phyloP scores from a whole-genome alignment of 1,140 invertebrate genomes.

The Eumeta japonica region DNA sequence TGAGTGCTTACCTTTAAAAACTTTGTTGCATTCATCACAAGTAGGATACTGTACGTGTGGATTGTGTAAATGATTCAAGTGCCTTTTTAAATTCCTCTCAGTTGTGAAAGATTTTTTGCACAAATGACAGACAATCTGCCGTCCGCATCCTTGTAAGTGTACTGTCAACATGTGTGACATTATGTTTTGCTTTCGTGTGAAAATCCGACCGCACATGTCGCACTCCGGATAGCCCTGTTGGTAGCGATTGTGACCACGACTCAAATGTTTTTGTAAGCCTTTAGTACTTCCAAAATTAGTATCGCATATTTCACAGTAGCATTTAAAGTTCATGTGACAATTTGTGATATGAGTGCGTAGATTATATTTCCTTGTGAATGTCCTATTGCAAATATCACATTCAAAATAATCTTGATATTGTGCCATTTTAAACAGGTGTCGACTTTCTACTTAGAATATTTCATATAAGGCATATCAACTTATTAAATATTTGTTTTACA shows the following conservation, averaged over 20 bases:
- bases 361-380: slow-evolving; percentile 39
- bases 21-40: slow-evolving; percentile 28
- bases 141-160: slow-evolving; percentile 22
- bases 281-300: slow-evolving; percentile 25
- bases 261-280: slow-evolving; percentile 25
- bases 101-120: slow-evolving; percentile 33
- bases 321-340: slow-evolving; percentile 26
- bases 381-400: slow-evolving; percentile 33
- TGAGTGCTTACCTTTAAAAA: slow-evolving; percentile 25
- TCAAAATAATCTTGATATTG: too few relatives aligned
- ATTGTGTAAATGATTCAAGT: slow-evolving; percentile 28
- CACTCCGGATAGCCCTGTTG: slow-evolving; percentile 32
- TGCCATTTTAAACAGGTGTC: too few relatives aligned
- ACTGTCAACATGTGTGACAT: slow-evolving; percentile 36
- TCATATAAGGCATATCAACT: too few relatives aligned
- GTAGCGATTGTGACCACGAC: slow-evolving; percentile 28
- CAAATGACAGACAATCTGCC: slow-evolving; percentile 19
- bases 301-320: slow-evolving; percentile 29
- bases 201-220: slow-evolving; percentile 37
- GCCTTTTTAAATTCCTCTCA: slow-evolving; percentile 30
- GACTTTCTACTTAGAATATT: too few relatives aligned
- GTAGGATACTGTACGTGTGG: slow-evolving; percentile 20
- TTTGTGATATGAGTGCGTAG: slow-evolving; percentile 37
- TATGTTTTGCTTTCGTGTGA: slow-evolving; percentile 39
- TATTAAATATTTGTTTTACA: neutral